Base-by-base conservation (phyloP, 2,888 invertebrate genomes). In the Agonopterix alstromeriana region DNA sequence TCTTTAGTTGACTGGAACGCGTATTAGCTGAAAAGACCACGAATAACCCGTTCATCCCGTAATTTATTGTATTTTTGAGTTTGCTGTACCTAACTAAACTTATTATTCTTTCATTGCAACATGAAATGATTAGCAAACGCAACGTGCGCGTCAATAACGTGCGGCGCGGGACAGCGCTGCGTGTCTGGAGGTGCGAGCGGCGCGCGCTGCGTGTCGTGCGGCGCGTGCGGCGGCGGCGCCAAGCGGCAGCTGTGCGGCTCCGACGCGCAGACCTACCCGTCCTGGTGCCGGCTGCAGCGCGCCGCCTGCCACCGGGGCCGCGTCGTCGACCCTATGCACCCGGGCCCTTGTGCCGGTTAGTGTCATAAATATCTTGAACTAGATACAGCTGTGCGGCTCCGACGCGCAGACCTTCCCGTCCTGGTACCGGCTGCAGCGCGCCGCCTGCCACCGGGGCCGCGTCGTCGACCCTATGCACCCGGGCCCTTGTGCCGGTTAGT, bases 361-460 rank as follows among this genome's bases (percentile, higher is more conserved):
- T 27, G 27, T 27, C 5, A 27, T 27, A n/a, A n/a, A n/a, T n/a
- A n/a, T n/a, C n/a, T n/a, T n/a, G n/a, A n/a, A n/a, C n/a, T n/a
- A n/a, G n/a, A n/a, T n/a, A n/a, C 85, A 83, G 52, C 88, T 95
- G 50, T 95, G 95, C 79, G 95, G 94, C 60, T 90, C 92, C 46
- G 94, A 95, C 86, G 91, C 92, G 60, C 89, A 91, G 60, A 94
- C 94, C 45, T 95, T 95, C 80, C 83, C 89, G 45, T 94, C 93
- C 55, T 95, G 94, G 94, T 95, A 95, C 80, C 93, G 94, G 57
- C 92, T 95, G 90, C 92, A 93, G 77, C 91, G 92, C 67, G 93
- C 93, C 66, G 91, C 94, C 14, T 95, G 95, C 77, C 90, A 90
- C 63, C 92, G 91, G 36, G 94, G 94, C 7, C 90, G 91, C 55